Percentiles rank a stretch among this genome's conserved stretches.
phyloP scores from a whole-genome alignment of 1,140 invertebrate species.

The Eriocheir sinensis region DNA sequence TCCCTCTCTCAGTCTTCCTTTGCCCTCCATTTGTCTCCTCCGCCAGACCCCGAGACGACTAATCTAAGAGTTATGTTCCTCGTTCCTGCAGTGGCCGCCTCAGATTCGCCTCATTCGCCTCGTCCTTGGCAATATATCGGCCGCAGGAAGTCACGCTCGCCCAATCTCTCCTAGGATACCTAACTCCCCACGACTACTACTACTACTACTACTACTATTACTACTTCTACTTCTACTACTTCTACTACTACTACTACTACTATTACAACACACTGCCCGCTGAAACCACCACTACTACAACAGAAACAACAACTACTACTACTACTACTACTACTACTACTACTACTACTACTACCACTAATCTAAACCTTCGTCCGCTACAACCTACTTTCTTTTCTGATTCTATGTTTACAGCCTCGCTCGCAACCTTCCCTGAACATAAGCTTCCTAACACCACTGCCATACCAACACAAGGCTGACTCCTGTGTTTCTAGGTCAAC shows the following conservation, averaged over 20 bases:
- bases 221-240: neutral
- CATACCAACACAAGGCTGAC: no score
- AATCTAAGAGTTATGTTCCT: neutral
- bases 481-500: no score
- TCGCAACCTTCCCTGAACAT: no score
- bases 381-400: no score
- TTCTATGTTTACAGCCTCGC: no score
- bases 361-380: no score
- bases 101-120: neutral
- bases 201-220: neutral
- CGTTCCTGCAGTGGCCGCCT: neutral
- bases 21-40: neutral
- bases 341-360: neutral
- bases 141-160: neutral
- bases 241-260: conserved; percentile 18
- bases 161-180: neutral
- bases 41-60: neutral
- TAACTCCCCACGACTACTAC: no score
- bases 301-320: neutral
- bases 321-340: neutral
- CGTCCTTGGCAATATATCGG: neutral
- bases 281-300: neutral
- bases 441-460: no score
- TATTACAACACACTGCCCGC: neutral
- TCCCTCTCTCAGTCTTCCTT: neutral